Conservation (phyloP, 2,113 vertebrate genomes). For the Laticauda colubrina region DNA sequence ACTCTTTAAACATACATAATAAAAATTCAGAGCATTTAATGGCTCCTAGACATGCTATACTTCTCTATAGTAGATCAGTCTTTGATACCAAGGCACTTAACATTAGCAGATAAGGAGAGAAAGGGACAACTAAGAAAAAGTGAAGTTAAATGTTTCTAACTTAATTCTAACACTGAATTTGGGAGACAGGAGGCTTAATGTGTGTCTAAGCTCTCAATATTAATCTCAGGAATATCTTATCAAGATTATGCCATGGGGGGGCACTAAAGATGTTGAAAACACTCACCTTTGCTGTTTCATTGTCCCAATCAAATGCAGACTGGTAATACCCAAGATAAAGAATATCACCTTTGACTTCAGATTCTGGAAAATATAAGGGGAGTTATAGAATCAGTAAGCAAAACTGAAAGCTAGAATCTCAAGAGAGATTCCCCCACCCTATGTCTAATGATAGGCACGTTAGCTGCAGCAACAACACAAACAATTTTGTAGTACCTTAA, state of each 20-base stretch:
- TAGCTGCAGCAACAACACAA: background rate
- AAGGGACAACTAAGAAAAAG: background rate
- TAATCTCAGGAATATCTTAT: background rate
- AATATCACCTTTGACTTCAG: conserved; percentile 89
- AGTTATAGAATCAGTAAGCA: background rate
- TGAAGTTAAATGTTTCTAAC: background rate
- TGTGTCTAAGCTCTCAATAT: background rate
- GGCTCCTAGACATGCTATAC: background rate
- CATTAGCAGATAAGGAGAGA: no score
- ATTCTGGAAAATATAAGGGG: conserved; percentile 70
- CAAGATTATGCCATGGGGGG: no score
- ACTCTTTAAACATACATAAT: background rate
- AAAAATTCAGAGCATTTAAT: background rate
- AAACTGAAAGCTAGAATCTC: background rate
- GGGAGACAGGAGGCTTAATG: background rate
- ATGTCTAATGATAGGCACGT: background rate
- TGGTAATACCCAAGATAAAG: conserved; percentile 89
- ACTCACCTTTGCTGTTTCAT: conserved; percentile 27
- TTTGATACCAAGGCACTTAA: background rate
- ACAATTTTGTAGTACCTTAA: background rate
- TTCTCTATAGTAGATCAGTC: background rate
- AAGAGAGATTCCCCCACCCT: background rate
- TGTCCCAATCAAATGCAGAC: conserved; percentile 56
- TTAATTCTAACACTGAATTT: background rate
- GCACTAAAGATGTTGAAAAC: background rate